Evolutionary conservation across 2,888 invertebrate species (phyloP).

Genomic region (Leptarthrus brevirostris): DNA sequence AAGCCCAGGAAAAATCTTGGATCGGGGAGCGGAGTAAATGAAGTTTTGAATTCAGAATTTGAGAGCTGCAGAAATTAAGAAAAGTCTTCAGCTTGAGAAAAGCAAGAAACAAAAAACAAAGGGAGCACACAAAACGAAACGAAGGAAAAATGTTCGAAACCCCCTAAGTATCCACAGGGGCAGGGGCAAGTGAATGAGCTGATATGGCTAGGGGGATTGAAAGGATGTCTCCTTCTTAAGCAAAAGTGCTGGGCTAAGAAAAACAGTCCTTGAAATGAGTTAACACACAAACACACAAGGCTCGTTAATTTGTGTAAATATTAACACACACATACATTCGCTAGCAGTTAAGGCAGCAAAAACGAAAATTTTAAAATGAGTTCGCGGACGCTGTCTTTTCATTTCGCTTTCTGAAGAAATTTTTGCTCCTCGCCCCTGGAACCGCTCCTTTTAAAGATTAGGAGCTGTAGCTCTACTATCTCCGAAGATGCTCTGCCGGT

Average conservation of each 20-base stretch:
- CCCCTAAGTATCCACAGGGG: slow-evolving; percentile 19
- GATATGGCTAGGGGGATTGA: slow-evolving; percentile 30
- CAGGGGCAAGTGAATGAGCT: background rate
- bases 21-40: slow-evolving; percentile 43
- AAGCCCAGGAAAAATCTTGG: slow-evolving; percentile 49
- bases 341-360: slow-evolving; percentile 2
- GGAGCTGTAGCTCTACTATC: slow-evolving; percentile 6
- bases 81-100: slow-evolving; percentile 53
- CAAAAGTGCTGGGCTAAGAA: slow-evolving; percentile 35
- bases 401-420: slow-evolving; percentile 38
- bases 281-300: slow-evolving; percentile 26
- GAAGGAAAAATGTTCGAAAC: slow-evolving; percentile 37
- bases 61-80: slow-evolving; percentile 54
- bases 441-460: background rate
- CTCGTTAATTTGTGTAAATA: slow-evolving; percentile 37
- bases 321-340: slow-evolving; percentile 36
- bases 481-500: background rate
- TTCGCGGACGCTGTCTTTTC: slow-evolving; percentile 40
- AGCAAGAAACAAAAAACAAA: slow-evolving; percentile 52
- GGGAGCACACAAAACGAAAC: slow-evolving; percentile 48
- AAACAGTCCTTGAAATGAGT: slow-evolving; percentile 49
- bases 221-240: slow-evolving; percentile 36
- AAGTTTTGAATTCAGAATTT: slow-evolving; percentile 50
- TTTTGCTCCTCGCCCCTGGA: background rate
- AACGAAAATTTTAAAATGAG: slow-evolving; percentile 47